These are phyloP conservation scores for Chelon labrosus DNA, from an alignment of 2,797 vertebrate species.

Conservation along the genomic window DNA sequence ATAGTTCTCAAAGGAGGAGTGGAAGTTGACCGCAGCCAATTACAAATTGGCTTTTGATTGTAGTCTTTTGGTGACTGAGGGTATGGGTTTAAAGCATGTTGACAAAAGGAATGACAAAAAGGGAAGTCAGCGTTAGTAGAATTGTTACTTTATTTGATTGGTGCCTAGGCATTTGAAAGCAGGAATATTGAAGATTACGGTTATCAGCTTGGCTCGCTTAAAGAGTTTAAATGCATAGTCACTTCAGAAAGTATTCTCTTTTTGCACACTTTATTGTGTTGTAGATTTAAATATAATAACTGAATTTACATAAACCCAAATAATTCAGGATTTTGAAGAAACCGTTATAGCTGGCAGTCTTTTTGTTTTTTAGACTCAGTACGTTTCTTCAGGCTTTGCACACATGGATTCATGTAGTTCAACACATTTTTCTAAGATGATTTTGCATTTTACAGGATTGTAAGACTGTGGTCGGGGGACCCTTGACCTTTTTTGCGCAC, in stretches of 20 bases:
- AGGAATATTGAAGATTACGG: constrained; percentile 7
- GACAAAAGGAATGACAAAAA: constrained; percentile 56
- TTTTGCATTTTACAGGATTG: too few relatives aligned
- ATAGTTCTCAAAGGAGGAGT: constrained; percentile 6
- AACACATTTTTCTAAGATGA: too few relatives aligned
- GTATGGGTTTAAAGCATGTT: constrained; percentile 14
- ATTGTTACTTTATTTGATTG: constrained; percentile 19
- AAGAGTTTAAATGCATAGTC: constrained; percentile 17
- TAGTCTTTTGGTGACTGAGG: neutral
- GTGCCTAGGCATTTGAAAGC: constrained; percentile 44
- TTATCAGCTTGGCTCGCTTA: constrained; percentile 46
- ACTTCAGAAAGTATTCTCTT: neutral
- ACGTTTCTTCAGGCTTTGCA: too few relatives aligned
- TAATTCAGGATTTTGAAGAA: too few relatives aligned
- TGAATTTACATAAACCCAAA: too few relatives aligned
- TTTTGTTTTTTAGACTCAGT: too few relatives aligned
- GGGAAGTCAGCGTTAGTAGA: constrained; percentile 47
- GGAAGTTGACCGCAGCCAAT: constrained; percentile 30
- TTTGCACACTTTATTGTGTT: neutral
- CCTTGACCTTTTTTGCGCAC: too few relatives aligned
- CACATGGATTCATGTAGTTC: too few relatives aligned
- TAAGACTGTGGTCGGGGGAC: too few relatives aligned
- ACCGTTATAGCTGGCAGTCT: too few relatives aligned
- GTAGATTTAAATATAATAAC: too few relatives aligned
- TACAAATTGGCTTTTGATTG: neutral